Conservation (phyloP, 2,797 vertebrate species). For the Clangula hyemalis region DNA sequence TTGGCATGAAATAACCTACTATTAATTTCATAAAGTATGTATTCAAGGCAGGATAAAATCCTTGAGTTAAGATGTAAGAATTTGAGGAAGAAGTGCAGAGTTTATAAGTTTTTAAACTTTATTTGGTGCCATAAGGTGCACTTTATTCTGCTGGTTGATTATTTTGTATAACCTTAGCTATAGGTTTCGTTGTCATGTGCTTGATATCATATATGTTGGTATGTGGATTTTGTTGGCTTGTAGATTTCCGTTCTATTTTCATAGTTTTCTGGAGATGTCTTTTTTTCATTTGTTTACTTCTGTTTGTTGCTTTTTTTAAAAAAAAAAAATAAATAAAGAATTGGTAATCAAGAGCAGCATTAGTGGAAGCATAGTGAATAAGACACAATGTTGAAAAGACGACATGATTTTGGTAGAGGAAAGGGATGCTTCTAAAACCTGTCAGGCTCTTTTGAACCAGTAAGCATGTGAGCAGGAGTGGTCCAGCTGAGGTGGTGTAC, state of each 20-base stretch:
- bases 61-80: background rate
- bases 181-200: background rate
- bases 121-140: background rate
- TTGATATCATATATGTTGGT: background rate
- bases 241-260: background rate
- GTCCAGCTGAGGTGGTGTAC: too few relatives aligned
- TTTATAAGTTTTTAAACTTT: background rate
- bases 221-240: background rate
- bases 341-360: background rate
- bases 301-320: background rate
- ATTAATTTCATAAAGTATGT: background rate
- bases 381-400: background rate
- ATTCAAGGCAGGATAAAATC: background rate
- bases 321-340: background rate
- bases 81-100: background rate
- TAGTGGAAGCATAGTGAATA: background rate
- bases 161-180: background rate
- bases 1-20: background rate
- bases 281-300: background rate
- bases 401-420: background rate
- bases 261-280: too few relatives aligned
- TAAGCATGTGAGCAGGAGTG: background rate
- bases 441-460: background rate
- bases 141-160: background rate
- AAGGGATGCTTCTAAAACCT: background rate